These are phyloP conservation scores for Megaceryle torquata DNA, from an alignment of 2,113 vertebrate genomes.

Conservation along the genomic window DNA sequence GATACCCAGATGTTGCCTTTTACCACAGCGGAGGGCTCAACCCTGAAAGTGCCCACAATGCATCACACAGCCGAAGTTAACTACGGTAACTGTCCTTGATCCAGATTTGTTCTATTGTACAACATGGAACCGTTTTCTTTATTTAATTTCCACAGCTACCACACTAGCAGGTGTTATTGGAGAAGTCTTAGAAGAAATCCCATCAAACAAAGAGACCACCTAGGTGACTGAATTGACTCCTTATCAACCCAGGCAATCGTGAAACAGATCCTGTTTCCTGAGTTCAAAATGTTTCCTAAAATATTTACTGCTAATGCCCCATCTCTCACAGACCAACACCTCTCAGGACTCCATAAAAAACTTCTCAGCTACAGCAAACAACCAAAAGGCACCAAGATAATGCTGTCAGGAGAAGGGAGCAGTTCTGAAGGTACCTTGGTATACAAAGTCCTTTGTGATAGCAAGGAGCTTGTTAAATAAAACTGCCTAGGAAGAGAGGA, in stretches of 20 bases:
- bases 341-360: not conserved
- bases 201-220: not conserved
- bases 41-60: conserved; percentile 87
- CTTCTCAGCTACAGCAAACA: not conserved
- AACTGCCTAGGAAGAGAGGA: not conserved
- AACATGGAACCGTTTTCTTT: not conserved
- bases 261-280: not conserved
- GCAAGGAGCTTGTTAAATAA: not conserved
- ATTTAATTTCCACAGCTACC: not conserved
- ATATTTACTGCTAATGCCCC: not conserved
- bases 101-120: not conserved
- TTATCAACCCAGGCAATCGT: not conserved
- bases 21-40: conserved; percentile 72
- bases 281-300: not conserved
- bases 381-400: not conserved
- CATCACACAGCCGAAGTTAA: conserved; percentile 84
- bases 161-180: not conserved
- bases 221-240: not conserved
- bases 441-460: not conserved
- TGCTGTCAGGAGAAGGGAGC: not conserved
- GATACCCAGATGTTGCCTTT: conserved; percentile 86
- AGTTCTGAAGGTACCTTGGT: not conserved
- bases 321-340: not conserved
- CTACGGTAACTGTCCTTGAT: conserved; percentile 78
- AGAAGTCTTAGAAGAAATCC: not conserved